Percentiles rank a stretch among this genome's conserved stretches.
phyloP scores from a whole-genome alignment of 1,140 invertebrate genomes.

The Hylyphantes graminicola region DNA sequence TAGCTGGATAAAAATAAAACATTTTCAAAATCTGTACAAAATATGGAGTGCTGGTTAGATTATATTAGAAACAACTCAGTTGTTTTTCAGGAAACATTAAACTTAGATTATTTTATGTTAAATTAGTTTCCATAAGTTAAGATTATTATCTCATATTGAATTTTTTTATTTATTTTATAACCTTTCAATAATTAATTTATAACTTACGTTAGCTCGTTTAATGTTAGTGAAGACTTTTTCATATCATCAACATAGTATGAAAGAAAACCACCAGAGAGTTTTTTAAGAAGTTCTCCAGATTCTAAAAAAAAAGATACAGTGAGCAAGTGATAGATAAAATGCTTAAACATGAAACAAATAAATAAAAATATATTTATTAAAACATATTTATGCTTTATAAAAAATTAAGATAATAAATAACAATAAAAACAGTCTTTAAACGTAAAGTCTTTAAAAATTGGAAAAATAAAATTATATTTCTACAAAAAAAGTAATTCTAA shows the following conservation, averaged over 20 bases:
- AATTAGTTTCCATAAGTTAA: not conserved
- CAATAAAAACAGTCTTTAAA: not conserved
- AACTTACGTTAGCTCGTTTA: slow-evolving; percentile 38
- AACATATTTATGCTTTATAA: not conserved
- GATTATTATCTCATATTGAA: not conserved
- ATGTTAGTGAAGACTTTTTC: slow-evolving; percentile 15
- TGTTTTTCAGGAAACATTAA: not conserved
- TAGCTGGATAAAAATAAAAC: not conserved
- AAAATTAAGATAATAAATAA: too few species aligned
- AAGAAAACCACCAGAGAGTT: slow-evolving; percentile 28
- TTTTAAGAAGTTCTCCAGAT: slow-evolving; percentile 17
- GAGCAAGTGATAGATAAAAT: too few species aligned
- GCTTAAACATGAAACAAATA: too few species aligned
- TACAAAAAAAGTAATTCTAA: not conserved
- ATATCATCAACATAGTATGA: slow-evolving; percentile 40
- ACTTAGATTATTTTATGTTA: not conserved
- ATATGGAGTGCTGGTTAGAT: not conserved
- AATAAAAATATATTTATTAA: not conserved
- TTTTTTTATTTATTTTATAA: not conserved
- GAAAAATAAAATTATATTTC: not conserved
- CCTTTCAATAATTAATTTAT: not conserved
- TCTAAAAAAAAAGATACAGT: not conserved
- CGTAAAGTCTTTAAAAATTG: not conserved
- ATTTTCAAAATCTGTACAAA: not conserved
- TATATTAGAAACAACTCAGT: not conserved